Evolutionary conservation across 2,888 invertebrate species (phyloP).

Genomic region (Barypeithes pellucidus): DNA sequence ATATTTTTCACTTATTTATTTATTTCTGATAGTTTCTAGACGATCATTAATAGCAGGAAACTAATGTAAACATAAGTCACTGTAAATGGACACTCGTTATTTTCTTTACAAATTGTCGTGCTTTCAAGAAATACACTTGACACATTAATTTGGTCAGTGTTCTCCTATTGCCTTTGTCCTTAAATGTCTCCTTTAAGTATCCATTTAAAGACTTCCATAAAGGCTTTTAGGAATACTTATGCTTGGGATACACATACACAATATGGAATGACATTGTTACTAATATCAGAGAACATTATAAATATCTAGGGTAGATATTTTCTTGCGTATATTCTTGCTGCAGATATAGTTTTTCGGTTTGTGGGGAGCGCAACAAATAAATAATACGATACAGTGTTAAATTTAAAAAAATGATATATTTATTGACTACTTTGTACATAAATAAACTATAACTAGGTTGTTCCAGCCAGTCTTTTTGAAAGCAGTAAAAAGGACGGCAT

Average conservation of each 20-base stretch:
- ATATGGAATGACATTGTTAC: conserved; percentile 40
- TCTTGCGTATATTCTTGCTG: too few relatives aligned
- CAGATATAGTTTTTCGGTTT: too few relatives aligned
- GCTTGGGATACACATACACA: background rate
- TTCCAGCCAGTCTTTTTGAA: too few relatives aligned
- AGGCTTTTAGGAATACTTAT: conserved; percentile 39
- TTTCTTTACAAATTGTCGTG: conserved; percentile 19
- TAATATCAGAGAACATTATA: conserved; percentile 14
- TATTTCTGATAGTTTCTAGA: background rate
- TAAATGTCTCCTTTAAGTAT: conserved; percentile 36
- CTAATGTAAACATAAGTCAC: conserved; percentile 27
- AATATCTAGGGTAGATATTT: too few relatives aligned
- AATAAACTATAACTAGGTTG: too few relatives aligned
- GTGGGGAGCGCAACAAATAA: too few relatives aligned
- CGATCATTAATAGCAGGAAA: background rate
- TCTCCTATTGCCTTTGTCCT: conserved; percentile 33
- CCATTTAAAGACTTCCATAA: conserved; percentile 36
- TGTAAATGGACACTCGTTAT: conserved; percentile 19
- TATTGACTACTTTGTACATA: too few relatives aligned
- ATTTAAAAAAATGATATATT: too few relatives aligned
- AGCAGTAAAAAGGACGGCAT: too few relatives aligned
- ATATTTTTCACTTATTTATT: background rate
- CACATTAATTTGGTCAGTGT: conserved; percentile 37
- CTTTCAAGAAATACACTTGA: conserved; percentile 21
- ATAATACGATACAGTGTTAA: too few relatives aligned